Base-by-base conservation (phyloP, 1,140 invertebrate genomes). In the Copidosoma floridanum region DNA sequence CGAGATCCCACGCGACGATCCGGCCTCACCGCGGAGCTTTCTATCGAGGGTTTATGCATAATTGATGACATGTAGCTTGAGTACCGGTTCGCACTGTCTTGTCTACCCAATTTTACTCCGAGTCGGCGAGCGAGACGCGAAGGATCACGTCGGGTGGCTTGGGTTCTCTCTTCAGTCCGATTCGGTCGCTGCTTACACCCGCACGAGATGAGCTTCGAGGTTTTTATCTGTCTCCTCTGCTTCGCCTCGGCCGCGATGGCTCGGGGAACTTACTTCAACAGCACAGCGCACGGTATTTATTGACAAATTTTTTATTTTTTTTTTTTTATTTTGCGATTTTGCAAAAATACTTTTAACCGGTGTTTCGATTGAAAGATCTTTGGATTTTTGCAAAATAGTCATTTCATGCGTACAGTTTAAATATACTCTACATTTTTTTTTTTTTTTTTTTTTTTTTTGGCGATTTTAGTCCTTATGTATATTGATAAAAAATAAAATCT, bases 41-140 rank as follows among this genome's bases (percentile, higher is more conserved):
- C 60, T 64, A 59, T 46, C 41, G 65, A 71, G 68, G 68, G 65
- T 58, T 65, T 56, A 68, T 71, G 48, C 52, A 71, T 72, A 69
- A 65, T 65, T 69, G 63, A 69, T 69, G 66, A 64, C 16, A 14
- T 18, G 16, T 32, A 21, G 38, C 41, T 38, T 16, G 20, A 10
- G 48, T 44, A 24, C 44, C 29, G 61, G 50, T 55, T 48, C 55
- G 27, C 41, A 32, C 41, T 14, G 43, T 23, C 14, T 38, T 38
- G 54, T 10, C 35, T 43, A 12, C 41, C 57, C 20, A 69, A 71
- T 68, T 66, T 65, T 59, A 69, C 64, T 68, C 41, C 47, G 27
- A 38, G 14, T 12, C 27, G 20, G 40, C 29, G 40, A 50, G 11
- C 38, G 44, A 64, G 35, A 18, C 24, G 40, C 41, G 57, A 43